These are phyloP conservation scores for Lissonota sp. DNA, from an alignment of 2,888 invertebrate species.

Conservation along the genomic window DNA sequence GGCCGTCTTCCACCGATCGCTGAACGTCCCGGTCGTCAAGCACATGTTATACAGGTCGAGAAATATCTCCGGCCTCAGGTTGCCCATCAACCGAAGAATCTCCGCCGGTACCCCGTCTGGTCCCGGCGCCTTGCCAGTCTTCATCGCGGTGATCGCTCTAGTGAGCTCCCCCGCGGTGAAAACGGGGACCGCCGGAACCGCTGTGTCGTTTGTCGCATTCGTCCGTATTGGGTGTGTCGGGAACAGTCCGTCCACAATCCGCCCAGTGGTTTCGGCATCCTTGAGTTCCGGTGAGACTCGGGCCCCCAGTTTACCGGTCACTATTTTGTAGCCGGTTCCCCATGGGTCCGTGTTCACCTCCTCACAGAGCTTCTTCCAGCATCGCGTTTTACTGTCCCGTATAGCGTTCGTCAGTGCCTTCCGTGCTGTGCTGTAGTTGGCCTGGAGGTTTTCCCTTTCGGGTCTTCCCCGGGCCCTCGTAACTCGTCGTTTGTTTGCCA, in stretches of 20 bases:
- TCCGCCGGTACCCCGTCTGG: constrained; percentile 22
- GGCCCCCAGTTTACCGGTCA: constrained; percentile 8
- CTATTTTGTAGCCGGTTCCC: constrained; percentile 15
- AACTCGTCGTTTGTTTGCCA: background rate
- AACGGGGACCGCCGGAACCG: background rate
- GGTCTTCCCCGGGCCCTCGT: background rate
- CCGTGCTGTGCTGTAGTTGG: background rate
- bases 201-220: background rate
- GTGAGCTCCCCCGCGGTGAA: constrained; percentile 21
- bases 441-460: background rate
- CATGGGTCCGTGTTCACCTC: background rate
- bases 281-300: too few relatives aligned
- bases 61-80: constrained; percentile 8
- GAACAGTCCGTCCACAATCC: constrained; percentile 19
- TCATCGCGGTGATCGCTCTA: constrained; percentile 5
- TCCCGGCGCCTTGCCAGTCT: too few relatives aligned
- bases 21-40: constrained; percentile 41
- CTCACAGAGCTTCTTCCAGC: constrained; percentile 3
- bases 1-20: constrained; percentile 49
- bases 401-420: too few relatives aligned
- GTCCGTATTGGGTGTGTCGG: constrained; percentile 17
- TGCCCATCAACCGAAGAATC: constrained; percentile 1
- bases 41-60: too few relatives aligned
- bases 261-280: constrained; percentile 15
- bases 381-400: background rate